Evolutionary conservation across 2,888 invertebrate species (phyloP).

Genomic region (Melinaea marsaeus): DNA sequence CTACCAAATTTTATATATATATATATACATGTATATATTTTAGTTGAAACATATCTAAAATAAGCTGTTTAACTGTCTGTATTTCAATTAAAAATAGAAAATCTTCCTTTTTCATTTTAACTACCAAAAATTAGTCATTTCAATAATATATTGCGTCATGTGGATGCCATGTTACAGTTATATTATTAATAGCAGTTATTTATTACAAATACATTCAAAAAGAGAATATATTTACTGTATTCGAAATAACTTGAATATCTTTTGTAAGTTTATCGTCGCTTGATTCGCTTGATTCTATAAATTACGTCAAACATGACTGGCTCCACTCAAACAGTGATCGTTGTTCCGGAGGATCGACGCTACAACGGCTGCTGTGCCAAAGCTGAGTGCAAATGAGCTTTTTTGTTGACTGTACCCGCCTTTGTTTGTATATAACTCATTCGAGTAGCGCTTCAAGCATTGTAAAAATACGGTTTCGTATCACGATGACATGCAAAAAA

Average conservation of each 20-base stretch:
- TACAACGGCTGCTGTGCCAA: conserved; percentile 54
- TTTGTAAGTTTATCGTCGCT: conserved; percentile 23
- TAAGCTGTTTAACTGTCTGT: no score
- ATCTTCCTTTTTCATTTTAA: no score
- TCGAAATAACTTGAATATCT: neutral
- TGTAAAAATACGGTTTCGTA: conserved; percentile 19
- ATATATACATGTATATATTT: no score
- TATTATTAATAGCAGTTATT: no score
- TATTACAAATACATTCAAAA: no score
- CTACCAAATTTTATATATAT: no score
- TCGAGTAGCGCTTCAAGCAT: conserved; percentile 25
- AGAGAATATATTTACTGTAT: neutral
- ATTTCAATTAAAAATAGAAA: no score
- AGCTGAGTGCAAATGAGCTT: conserved; percentile 66
- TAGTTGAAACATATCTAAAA: no score
- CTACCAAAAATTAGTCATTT: no score
- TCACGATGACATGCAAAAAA: conserved; percentile 21
- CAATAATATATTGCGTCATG: no score
- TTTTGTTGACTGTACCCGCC: conserved; percentile 49
- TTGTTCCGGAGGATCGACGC: conserved; percentile 61
- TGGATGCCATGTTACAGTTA: no score
- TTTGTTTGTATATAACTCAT: conserved; percentile 31
- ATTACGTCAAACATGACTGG: conserved; percentile 31
- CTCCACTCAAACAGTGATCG: conserved; percentile 50
- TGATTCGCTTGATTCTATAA: conserved; percentile 32